Evolutionary conservation across 2,888 invertebrate species (phyloP).

Genomic region (Endotricha flammealis): DNA sequence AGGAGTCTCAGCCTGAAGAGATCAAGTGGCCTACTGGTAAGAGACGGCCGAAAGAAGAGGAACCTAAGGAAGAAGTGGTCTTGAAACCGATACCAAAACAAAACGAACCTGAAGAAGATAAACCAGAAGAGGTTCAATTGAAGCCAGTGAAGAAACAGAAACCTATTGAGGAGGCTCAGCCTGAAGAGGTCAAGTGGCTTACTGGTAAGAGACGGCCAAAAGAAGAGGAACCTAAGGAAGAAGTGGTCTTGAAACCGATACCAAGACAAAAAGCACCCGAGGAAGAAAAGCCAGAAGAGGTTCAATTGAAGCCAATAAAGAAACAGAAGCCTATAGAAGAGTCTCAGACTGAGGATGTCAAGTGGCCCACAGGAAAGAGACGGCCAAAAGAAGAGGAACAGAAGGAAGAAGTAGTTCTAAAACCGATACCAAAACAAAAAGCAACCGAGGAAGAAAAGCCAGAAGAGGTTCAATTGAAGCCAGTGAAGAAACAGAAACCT

Average conservation of each 20-base stretch:
- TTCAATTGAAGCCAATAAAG: constrained; percentile 27
- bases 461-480: constrained; percentile 46
- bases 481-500: constrained; percentile 34
- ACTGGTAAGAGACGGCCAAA: constrained; percentile 39
- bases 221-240: constrained; percentile 42
- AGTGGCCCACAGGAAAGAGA: constrained; percentile 36
- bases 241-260: constrained; percentile 35
- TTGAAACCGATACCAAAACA: constrained; percentile 48
- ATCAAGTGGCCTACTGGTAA: constrained; percentile 29
- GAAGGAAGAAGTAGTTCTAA: constrained; percentile 44
- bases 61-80: constrained; percentile 46
- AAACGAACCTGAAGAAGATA: constrained; percentile 34
- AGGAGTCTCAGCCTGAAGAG: constrained; percentile 50
- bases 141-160: constrained; percentile 40
- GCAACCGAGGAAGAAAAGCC: constrained; percentile 42
- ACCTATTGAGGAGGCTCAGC: constrained; percentile 25
- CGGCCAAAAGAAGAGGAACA: constrained; percentile 31
- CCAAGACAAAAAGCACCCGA: constrained; percentile 33
- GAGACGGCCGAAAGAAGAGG: constrained; percentile 29
- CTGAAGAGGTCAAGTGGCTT: constrained; percentile 38
- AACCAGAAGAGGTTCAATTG: constrained; percentile 43
- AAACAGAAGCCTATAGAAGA: constrained; percentile 32
- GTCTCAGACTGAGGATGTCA: constrained; percentile 31
- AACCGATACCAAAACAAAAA: constrained; percentile 46
- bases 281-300: constrained; percentile 36